Evolutionary conservation across 2,888 invertebrate genomes (phyloP).

Genomic region (Hirtodrosophila duncani): DNA sequence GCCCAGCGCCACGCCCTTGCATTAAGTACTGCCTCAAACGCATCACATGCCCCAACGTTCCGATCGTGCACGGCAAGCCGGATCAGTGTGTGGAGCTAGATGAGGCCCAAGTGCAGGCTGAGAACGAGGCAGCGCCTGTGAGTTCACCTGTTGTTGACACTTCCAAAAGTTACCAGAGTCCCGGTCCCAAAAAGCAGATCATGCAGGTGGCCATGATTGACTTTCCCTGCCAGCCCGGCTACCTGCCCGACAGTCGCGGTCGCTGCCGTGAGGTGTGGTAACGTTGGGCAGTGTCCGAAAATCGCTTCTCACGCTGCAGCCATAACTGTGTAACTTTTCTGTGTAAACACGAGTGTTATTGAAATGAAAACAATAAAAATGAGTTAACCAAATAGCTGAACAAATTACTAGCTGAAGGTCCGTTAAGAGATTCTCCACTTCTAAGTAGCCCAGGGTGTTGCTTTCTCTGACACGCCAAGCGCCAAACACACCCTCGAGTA

Average conservation of each 20-base stretch:
- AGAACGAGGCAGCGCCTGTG: conserved; percentile 15
- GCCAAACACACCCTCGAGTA: conserved; percentile 35
- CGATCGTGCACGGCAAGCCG: conserved; percentile 35
- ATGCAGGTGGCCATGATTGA: conserved; percentile 75
- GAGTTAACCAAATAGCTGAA: conserved; percentile 1
- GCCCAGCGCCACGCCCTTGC: conserved; percentile 54
- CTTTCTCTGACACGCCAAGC: conserved; percentile 32
- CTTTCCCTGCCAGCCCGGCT: conserved; percentile 76
- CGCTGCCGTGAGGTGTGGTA: conserved; percentile 75
- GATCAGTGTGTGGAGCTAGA: conserved; percentile 68
- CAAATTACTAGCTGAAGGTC: conserved; percentile 4
- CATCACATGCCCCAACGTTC: conserved; percentile 54
- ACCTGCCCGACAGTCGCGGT: conserved; percentile 74
- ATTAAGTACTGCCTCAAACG: conserved; percentile 68
- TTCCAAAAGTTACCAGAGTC: too few relatives aligned
- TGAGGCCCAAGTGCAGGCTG: conserved; percentile 46
- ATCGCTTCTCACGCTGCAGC: conserved; percentile 3
- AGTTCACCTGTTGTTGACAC: not conserved
- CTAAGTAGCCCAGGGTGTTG: too few relatives aligned
- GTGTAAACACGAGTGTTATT: not conserved
- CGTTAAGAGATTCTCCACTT: too few relatives aligned
- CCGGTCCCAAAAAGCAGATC: conserved; percentile 35
- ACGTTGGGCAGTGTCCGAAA: not conserved
- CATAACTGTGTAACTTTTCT: conserved; percentile 3
- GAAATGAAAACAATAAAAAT: not conserved